Conservation (phyloP, 2,797 vertebrate genomes). For the Huso huso region DNA sequence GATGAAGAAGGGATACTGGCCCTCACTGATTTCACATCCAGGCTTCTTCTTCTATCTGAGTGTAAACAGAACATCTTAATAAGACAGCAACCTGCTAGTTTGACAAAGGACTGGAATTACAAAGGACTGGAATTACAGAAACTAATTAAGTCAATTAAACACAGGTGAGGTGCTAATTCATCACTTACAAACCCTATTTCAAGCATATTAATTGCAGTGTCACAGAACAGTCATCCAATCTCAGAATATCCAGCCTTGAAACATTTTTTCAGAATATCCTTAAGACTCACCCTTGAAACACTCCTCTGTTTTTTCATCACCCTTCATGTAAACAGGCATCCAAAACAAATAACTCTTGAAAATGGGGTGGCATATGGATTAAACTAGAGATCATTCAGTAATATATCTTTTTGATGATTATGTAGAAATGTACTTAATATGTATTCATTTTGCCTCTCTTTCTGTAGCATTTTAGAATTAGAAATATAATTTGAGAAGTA, state of each 20-base stretch:
- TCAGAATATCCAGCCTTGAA: slow-evolving; percentile 2
- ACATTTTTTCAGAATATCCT: no score
- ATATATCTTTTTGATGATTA: no score
- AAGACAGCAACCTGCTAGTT: background rate
- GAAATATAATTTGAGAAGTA: slow-evolving; percentile 21
- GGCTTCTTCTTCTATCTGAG: background rate
- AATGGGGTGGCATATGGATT: background rate
- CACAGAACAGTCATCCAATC: slow-evolving; percentile 55
- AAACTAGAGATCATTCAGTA: no score
- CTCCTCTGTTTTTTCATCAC: no score
- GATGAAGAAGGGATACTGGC: background rate
- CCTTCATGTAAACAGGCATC: slow-evolving; percentile 8
- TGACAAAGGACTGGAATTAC: slow-evolving; percentile 50
- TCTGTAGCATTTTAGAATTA: slow-evolving; percentile 25
- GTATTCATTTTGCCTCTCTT: slow-evolving; percentile 11
- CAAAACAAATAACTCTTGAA: slow-evolving; percentile 17
- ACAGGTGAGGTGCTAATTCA: slow-evolving; percentile 76
- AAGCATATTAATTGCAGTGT: slow-evolving; percentile 72
- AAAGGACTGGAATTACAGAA: slow-evolving; percentile 57
- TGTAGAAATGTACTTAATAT: slow-evolving; percentile 2
- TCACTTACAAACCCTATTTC: slow-evolving; percentile 54
- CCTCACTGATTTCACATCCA: background rate
- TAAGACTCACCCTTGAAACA: no score
- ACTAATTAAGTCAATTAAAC: slow-evolving; percentile 73
- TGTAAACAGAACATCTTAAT: background rate